Evolutionary conservation across 1,140 invertebrate species (phyloP).

Genomic region (Kradibia gibbosae): DNA sequence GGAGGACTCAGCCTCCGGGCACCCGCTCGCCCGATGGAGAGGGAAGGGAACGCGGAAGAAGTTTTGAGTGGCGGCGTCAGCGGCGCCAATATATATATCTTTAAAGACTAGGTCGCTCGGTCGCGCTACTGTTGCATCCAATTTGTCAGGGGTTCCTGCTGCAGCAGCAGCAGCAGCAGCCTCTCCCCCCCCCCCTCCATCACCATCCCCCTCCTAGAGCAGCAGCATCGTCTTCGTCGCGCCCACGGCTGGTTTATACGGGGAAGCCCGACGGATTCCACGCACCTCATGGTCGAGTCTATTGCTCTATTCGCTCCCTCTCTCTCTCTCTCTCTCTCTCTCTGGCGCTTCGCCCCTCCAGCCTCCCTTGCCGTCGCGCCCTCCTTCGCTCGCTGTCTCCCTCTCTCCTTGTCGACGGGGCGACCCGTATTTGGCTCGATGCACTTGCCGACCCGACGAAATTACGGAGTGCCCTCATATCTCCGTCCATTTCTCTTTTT

Average conservation of each 20-base stretch:
- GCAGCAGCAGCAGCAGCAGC: too few species aligned
- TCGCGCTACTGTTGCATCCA: slow-evolving; percentile 64
- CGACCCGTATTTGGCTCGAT: slow-evolving; percentile 51
- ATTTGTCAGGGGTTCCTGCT: slow-evolving; percentile 49
- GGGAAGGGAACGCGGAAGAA: slow-evolving; percentile 69
- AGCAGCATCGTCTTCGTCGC: background rate
- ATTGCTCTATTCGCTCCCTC: slow-evolving; percentile 12
- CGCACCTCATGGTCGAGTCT: slow-evolving; percentile 39
- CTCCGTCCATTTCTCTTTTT: background rate
- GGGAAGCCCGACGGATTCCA: background rate
- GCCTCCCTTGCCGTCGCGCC: too few species aligned
- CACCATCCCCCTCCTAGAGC: too few species aligned
- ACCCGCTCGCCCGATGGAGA: slow-evolving; percentile 55
- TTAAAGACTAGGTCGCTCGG: slow-evolving; percentile 68
- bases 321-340: slow-evolving; percentile 7
- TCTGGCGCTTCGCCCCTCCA: background rate
- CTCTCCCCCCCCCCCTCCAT: too few species aligned
- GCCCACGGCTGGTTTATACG: background rate
- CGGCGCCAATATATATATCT: slow-evolving; percentile 52
- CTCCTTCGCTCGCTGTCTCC: background rate
- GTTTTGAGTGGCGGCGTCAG: slow-evolving; percentile 51
- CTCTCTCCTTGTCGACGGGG: background rate
- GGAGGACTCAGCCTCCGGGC: background rate
- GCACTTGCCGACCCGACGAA: slow-evolving; percentile 44
- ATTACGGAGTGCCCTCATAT: slow-evolving; percentile 12